These are phyloP conservation scores for Dolichallabes microphthalmus DNA, from an alignment of 2,113 vertebrate genomes.

Conservation along the genomic window DNA sequence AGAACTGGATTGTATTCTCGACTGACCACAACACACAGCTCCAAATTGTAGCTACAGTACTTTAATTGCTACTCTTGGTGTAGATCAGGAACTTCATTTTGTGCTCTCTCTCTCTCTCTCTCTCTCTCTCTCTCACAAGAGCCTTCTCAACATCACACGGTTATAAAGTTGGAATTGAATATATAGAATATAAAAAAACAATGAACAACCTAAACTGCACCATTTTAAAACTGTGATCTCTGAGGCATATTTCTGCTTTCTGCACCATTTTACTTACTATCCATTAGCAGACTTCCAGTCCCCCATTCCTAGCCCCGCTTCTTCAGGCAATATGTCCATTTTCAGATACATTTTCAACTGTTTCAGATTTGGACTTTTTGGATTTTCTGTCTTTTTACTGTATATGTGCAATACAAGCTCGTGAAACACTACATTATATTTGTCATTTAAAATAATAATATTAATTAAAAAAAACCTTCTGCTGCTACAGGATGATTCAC, in stretches of 20 bases:
- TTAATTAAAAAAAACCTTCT: neutral
- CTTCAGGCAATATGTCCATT: neutral
- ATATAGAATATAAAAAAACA: neutral
- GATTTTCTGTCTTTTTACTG: no score
- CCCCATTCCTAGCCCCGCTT: neutral
- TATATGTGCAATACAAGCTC: neutral
- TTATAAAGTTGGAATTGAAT: neutral
- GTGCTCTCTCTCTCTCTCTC: neutral
- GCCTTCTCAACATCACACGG: neutral
- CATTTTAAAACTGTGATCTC: neutral
- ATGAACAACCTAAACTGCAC: neutral
- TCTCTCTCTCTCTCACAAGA: neutral
- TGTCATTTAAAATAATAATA: neutral
- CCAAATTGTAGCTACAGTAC: neutral
- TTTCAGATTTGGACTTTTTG: neutral
- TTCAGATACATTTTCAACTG: neutral
- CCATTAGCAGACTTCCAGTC: neutral
- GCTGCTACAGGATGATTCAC: no score
- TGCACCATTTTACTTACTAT: constrained; percentile 3
- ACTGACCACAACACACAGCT: neutral
- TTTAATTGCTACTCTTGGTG: neutral
- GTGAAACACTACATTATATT: neutral
- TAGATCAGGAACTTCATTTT: neutral
- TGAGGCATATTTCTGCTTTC: neutral
- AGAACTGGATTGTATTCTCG: neutral